These are phyloP conservation scores for Smutsia gigantea DNA, from an alignment of 2,797 vertebrate genomes.

Conservation along the genomic window DNA sequence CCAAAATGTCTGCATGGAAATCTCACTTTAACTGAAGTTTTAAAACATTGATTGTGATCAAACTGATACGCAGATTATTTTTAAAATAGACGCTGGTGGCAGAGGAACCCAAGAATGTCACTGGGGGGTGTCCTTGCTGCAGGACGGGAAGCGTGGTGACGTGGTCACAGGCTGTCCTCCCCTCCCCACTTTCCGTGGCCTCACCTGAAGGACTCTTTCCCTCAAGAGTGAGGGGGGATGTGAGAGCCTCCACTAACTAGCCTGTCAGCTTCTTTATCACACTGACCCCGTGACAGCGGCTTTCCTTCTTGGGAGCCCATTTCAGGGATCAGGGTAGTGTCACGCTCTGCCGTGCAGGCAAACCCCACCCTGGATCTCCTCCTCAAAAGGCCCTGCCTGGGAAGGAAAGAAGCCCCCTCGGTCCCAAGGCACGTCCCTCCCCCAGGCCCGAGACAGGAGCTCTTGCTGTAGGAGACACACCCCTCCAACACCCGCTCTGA, in stretches of 20 bases:
- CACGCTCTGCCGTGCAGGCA: not conserved
- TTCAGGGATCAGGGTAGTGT: not conserved
- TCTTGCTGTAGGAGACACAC: fast-evolving
- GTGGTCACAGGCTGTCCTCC: not conserved
- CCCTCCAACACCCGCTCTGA: too few species aligned
- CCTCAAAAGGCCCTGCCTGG: not conserved
- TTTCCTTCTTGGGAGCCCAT: not conserved
- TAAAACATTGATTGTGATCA: not conserved
- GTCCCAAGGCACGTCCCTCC: not conserved
- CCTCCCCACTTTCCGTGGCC: not conserved
- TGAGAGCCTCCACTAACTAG: fast-evolving
- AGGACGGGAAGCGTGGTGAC: not conserved
- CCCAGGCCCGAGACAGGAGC: not conserved
- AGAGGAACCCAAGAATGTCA: not conserved
- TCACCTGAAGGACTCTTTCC: not conserved
- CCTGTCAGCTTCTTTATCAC: not conserved
- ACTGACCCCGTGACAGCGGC: not conserved
- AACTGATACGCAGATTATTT: not conserved
- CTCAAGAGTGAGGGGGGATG: not conserved
- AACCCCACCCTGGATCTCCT: not conserved
- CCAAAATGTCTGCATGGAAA: not conserved
- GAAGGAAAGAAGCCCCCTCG: not conserved
- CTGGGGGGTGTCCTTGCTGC: not conserved
- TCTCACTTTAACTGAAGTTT: not conserved
- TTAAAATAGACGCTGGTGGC: not conserved